phyloP scores from a whole-genome alignment of 2,113 vertebrate genomes.

The Jaculus jaculus region DNA sequence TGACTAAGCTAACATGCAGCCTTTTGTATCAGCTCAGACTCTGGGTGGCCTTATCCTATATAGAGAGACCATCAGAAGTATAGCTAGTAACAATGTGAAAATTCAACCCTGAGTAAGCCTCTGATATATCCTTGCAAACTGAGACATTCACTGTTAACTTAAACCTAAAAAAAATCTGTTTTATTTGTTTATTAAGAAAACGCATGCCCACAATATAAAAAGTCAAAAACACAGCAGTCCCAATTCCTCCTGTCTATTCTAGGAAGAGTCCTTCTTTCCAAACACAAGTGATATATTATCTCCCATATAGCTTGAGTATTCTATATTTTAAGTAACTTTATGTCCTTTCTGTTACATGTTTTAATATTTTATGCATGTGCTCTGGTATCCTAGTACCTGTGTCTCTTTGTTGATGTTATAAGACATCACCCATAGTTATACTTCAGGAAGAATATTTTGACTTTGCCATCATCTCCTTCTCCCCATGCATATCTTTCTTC shows the following conservation, averaged over 20 bases:
- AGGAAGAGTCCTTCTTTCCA: background rate
- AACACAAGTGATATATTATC: background rate
- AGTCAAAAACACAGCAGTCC: background rate
- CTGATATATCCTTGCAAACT: background rate
- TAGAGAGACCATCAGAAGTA: background rate
- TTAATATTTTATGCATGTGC: background rate
- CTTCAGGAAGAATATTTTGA: background rate
- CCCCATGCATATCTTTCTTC: background rate
- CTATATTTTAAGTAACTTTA: background rate
- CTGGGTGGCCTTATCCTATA: background rate
- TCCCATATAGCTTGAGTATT: background rate
- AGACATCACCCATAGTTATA: background rate
- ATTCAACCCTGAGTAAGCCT: background rate
- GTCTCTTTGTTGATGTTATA: background rate
- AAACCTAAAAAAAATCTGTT: background rate
- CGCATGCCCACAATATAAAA: too few species aligned
- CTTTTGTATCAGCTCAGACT: background rate
- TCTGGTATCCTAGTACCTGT: background rate
- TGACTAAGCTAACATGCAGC: background rate
- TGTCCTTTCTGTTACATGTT: background rate
- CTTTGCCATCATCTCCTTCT: background rate
- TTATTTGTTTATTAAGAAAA: too few species aligned
- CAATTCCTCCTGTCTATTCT: background rate
- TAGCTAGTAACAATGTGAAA: background rate
- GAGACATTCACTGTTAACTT: background rate